Base-by-base conservation (phyloP, 2,113 vertebrate species). In the Chrysochloris asiatica region DNA sequence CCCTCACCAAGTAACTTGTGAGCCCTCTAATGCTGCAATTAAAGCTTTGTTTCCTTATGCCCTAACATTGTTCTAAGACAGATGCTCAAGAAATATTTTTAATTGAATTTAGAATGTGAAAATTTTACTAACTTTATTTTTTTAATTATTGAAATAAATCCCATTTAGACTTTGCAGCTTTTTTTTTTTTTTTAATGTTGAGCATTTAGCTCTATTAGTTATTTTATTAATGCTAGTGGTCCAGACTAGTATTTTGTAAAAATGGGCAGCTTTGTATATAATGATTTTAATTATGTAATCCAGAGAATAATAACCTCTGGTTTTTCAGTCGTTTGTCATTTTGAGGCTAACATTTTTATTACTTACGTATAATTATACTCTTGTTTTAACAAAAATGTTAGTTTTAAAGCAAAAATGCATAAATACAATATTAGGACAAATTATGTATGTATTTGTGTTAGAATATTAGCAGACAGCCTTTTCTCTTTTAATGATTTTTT, bases 331-430 rank as follows among this genome's bases (percentile, higher is more conserved):
- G 63, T 69, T 91, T 72, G 48, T 77, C 47, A 48, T 78, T 86
- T 92, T 87, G 43, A 88, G 26, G 90, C 43, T 36, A 87, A 33
- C 17, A 45, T 75, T 67, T 87, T 88, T 80, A 61, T 76, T 76
- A 88, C 8, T 81, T 95, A 86, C 2, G n/a, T 86, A 19, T 80
- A 80, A 85, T 24, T 54, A 77, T 30, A 36, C n/a, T 72, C 43
- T 85, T 67, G 14, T 91, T 92, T 86, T 83, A 78, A 75, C 36
- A 59, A 79, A 85, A 81, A 47, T 43, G 2, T n/a, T 48, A 3
- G 41, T 71, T 88, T 88, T 69, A 48, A 91, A 59, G 10, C 41
- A 45, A 91, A 71, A 73, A 61, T 56, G 24, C 47, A 63, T 36
- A 67, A n/a, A 59, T 89, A 48, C 36, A 56, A 7, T 82, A 48